Conservation (phyloP, 2,797 vertebrate genomes). For the Lacerta agilis region DNA sequence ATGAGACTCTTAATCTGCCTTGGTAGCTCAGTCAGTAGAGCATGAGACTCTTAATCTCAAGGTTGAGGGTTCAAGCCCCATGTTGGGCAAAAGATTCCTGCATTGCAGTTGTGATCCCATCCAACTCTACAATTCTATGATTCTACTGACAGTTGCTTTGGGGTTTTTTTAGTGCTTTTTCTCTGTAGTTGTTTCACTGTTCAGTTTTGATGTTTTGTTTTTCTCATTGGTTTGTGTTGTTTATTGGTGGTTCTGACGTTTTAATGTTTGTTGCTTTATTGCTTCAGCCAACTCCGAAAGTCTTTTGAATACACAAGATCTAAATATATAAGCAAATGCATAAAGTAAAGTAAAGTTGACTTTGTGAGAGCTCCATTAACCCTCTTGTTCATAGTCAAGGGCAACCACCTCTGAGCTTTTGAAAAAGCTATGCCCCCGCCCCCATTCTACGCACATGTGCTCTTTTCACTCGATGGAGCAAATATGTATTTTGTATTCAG, state of each 20-base stretch:
- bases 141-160: neutral
- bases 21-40: too few relatives aligned
- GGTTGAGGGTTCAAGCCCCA: too few relatives aligned
- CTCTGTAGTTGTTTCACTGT: neutral
- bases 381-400: neutral
- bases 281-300: neutral
- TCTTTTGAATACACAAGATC: neutral
- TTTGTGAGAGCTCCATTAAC: neutral
- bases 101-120: too few relatives aligned
- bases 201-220: neutral
- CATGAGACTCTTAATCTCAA: too few relatives aligned
- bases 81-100: too few relatives aligned
- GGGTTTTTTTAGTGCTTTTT: neutral
- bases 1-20: too few relatives aligned
- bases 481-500: conserved; percentile 3
- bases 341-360: neutral
- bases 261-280: neutral
- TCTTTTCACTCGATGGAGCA: neutral
- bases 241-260: conserved; percentile 6
- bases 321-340: neutral
- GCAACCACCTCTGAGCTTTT: neutral
- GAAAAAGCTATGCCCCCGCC: neutral
- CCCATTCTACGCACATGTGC: neutral
- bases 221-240: neutral
- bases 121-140: too few relatives aligned